Conservation (phyloP, 2,797 vertebrate genomes). For the Glyptemys insculpta region DNA sequence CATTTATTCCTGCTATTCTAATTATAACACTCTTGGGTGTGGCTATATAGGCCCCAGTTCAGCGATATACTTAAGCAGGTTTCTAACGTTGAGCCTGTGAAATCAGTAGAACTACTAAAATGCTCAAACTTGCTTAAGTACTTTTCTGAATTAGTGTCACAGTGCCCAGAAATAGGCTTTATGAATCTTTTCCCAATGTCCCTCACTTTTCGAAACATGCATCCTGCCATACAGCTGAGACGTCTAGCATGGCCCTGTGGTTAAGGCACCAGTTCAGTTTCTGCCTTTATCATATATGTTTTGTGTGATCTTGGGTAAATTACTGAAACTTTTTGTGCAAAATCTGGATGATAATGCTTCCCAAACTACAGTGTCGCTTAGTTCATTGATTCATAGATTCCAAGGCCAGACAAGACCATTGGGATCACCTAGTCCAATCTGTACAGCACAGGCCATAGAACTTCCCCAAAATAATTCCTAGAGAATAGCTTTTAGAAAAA, state of each 20-base stretch:
- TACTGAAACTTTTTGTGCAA: neutral
- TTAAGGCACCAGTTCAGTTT: neutral
- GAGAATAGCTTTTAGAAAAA: neutral
- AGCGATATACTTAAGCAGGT: slow-evolving; percentile 21
- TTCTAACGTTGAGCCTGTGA: slow-evolving; percentile 47
- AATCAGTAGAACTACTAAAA: neutral
- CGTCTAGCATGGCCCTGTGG: neutral
- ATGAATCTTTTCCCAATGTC: slow-evolving; percentile 21
- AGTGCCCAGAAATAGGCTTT: slow-evolving; percentile 44
- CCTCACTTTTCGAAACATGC: neutral
- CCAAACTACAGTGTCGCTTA: neutral
- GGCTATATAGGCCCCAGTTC: slow-evolving; percentile 4
- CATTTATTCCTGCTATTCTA: neutral
- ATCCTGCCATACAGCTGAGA: slow-evolving; percentile 40
- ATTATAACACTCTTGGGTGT: neutral
- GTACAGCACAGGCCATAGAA: neutral
- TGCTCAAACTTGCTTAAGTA: neutral
- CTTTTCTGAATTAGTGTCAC: slow-evolving; percentile 35
- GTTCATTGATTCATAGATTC: neutral
- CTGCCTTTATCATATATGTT: neutral
- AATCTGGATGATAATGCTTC: neutral
- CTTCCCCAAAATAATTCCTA: neutral
- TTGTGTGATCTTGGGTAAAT: neutral
- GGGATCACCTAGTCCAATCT: neutral
- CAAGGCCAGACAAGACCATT: neutral